Evolutionary conservation across 1,140 invertebrate genomes (phyloP).

Genomic region (Philopotamus ludificatus): DNA sequence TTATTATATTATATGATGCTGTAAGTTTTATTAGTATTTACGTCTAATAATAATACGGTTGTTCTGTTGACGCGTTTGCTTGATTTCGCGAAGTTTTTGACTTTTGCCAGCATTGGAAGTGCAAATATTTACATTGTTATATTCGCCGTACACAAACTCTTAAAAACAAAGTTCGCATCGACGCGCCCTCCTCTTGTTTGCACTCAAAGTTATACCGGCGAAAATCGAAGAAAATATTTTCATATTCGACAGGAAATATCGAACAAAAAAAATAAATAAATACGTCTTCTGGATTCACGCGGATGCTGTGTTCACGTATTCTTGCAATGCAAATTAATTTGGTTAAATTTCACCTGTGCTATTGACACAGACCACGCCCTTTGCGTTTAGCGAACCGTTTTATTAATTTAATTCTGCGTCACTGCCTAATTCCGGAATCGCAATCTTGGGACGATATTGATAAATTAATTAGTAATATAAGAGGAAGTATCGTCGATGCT

Average conservation of each 20-base stretch:
- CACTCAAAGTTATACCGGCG: not conserved
- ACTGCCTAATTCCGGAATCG: no score
- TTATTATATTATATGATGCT: not conserved
- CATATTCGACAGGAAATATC: no score
- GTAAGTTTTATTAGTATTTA: not conserved
- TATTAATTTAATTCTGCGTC: not conserved
- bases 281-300: not conserved
- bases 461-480: no score
- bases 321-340: not conserved
- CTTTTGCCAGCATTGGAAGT: not conserved
- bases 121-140: not conserved
- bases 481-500: no score
- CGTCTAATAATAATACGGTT: not conserved
- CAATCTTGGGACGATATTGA: no score
- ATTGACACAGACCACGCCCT: not conserved
- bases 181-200: not conserved
- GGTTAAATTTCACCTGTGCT: not conserved
- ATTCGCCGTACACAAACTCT: not conserved
- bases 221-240: not conserved
- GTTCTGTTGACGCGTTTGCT: not conserved
- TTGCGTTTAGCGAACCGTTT: not conserved
- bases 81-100: not conserved
- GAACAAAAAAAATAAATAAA: no score
- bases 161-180: not conserved
- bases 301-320: not conserved